phyloP scores from a whole-genome alignment of 2,113 vertebrate species.

The Leptobrachium leishanense region DNA sequence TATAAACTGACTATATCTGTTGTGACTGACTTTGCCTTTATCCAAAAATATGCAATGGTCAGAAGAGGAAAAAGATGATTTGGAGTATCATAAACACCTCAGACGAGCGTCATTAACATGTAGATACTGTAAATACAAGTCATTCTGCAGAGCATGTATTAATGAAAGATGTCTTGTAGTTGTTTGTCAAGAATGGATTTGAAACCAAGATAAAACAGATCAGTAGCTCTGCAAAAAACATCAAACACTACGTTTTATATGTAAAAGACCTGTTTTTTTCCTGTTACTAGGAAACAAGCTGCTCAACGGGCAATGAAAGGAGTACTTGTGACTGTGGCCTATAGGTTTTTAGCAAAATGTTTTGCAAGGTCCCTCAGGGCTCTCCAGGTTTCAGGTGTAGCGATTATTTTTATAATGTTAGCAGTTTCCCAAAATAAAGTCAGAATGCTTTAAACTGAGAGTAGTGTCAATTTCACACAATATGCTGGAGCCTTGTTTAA shows the following conservation, averaged over 20 bases:
- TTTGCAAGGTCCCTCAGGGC: neutral
- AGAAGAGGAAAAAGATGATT: too few relatives aligned
- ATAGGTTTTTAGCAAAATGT: neutral
- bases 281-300: constrained; percentile 5
- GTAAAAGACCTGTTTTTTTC: constrained; percentile 16
- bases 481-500: neutral
- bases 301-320: neutral
- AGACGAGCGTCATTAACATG: neutral
- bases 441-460: neutral
- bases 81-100: too few relatives aligned
- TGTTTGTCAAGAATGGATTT: neutral
- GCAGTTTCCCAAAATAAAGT: neutral
- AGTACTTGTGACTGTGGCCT: neutral
- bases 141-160: neutral
- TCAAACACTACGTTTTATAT: neutral
- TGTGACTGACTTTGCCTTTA: too few relatives aligned
- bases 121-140: neutral
- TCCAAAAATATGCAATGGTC: too few relatives aligned
- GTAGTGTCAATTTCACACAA: neutral
- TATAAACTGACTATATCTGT: too few relatives aligned
- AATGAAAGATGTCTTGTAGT: neutral
- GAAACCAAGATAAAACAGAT: neutral
- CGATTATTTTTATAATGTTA: neutral
- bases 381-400: neutral
- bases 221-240: neutral